Base-by-base conservation (phyloP, 2,113 vertebrate genomes). In the Trogon melanurus region DNA sequence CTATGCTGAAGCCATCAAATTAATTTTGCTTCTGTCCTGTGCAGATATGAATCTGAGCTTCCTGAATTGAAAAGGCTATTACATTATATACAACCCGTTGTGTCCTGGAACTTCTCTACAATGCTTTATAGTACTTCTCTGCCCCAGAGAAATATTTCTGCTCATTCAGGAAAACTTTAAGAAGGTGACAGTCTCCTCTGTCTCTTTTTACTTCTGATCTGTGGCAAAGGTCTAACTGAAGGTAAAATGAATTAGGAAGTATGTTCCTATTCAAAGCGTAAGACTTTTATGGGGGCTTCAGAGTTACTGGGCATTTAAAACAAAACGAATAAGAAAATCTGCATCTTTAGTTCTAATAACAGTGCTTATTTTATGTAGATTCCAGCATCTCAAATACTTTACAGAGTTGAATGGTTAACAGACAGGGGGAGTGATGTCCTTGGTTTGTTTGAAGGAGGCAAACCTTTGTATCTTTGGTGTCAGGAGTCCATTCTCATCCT, bases 1-100 rank as follows among this genome's bases (percentile, higher is more conserved):
- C 82, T 88, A 11, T 56, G 44, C 85, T 18, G 38, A 96, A 64
- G 34, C 95, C 69, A 78, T 88, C 79, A 96, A 88, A 90, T 94
- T 94, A 90, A 93, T 94, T 94, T 93, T 90, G 5, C 72, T 83
- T 83, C 69, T 92, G 45, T 81, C 67, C 75, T 56, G 19, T 50
- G 81, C 75, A 72, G 91, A 88, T 94, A 88, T 0, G 5, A 93
- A 93, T 96, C 82, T 96, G 62, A 61, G 45, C 65, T 95, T 85
- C 62, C 66, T 89, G 88, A 94, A 84, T 32, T 75, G 73, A 65
- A 83, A 95, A 89, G 50, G 22, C n/a, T 86, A 9, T 94, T 91
- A 27, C 7, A 9, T 74, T 94, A 74, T 62, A 57, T 69, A 32
- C 78, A 74, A 60, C 30, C 34, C 25, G 1, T 58, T 54, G 62